A percentile compares a stretch with the other conserved stretches of the same genome.
Conservation (phyloP, 2,888 invertebrate genomes). For the Synergus umbraculus region DNA sequence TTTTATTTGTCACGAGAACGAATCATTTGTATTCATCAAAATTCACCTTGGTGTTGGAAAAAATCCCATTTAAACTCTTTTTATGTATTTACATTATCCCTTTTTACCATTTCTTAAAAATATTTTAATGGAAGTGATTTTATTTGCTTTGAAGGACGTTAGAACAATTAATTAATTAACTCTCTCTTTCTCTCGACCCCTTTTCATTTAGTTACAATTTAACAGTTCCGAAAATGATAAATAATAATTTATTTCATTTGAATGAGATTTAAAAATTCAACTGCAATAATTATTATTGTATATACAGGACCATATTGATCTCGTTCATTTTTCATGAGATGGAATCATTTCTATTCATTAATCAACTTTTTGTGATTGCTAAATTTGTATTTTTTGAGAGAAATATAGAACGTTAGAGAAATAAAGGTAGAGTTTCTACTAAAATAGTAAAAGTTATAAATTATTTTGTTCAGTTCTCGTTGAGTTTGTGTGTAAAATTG, state of each 20-base stretch:
- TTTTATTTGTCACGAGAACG: neutral
- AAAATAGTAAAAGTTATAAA: slow-evolving; percentile 1
- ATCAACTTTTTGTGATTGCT: too few relatives aligned
- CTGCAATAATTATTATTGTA: too few relatives aligned
- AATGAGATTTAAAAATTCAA: too few relatives aligned
- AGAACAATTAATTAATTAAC: too few relatives aligned
- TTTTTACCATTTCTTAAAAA: neutral
- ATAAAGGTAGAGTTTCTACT: neutral
- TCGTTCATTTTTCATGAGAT: too few relatives aligned
- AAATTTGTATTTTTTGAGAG: too few relatives aligned
- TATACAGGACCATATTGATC: too few relatives aligned
- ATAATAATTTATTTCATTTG: too few relatives aligned
- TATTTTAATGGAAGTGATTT: neutral
- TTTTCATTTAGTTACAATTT: too few relatives aligned
- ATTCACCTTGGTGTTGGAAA: neutral
- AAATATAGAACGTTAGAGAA: neutral
- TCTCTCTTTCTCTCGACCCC: too few relatives aligned
- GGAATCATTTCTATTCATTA: too few relatives aligned
- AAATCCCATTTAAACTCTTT: neutral
- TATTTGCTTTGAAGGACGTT: neutral
- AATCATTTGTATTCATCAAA: slow-evolving; percentile 3
- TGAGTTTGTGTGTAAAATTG: neutral
- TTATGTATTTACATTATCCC: neutral
- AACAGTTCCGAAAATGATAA: too few relatives aligned
- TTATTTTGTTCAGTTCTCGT: neutral